Conservation (phyloP, 92 coral and sea anemone species). For the Ricordea florida region DNA sequence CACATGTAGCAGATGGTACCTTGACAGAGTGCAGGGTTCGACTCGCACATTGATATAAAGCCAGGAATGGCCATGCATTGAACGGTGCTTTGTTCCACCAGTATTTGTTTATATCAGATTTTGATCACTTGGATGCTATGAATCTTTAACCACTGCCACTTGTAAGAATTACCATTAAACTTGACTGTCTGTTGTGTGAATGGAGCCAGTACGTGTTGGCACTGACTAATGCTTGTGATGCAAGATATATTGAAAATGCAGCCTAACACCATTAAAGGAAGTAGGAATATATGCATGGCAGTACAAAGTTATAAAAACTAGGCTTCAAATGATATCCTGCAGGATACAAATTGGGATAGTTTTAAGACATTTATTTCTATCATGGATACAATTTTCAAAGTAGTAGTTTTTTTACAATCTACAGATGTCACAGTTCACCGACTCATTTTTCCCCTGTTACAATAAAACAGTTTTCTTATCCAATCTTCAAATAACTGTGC, state of each 20-base stretch:
- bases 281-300: not conserved
- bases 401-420: too few species aligned
- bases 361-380: too few species aligned
- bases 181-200: not conserved
- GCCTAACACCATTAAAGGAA: not conserved
- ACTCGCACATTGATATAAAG: not conserved
- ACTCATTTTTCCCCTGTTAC: too few species aligned
- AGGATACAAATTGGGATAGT: too few species aligned
- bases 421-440: too few species aligned
- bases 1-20: not conserved
- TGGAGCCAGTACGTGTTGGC: not conserved
- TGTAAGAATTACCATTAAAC: not conserved
- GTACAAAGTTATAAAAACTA: too few species aligned
- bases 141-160: constrained; percentile 2
- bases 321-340: too few species aligned
- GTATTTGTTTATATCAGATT: not conserved
- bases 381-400: too few species aligned
- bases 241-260: not conserved
- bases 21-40: not conserved
- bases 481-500: too few species aligned
- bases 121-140: not conserved
- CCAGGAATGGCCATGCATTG: constrained; percentile 2
- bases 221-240: too few species aligned
- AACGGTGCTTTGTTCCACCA: not conserved
- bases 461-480: too few species aligned